These are phyloP conservation scores for Platycheirus albimanus DNA, from an alignment of 2,888 invertebrate genomes.

Conservation along the genomic window DNA sequence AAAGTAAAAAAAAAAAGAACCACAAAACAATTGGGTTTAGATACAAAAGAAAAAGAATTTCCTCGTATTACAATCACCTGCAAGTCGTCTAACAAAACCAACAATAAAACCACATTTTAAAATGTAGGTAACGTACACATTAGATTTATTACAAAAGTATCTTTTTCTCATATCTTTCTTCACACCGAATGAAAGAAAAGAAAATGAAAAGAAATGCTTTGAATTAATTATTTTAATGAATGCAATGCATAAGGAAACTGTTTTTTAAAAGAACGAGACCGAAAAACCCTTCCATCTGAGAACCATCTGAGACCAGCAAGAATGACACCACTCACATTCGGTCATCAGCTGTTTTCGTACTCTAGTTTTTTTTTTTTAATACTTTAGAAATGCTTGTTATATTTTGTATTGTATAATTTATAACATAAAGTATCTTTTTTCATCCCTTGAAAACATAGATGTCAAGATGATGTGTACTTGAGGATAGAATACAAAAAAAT, in stretches of 20 bases:
- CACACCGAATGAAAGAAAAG: neutral
- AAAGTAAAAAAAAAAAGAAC: too few species aligned
- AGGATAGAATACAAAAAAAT: conserved; percentile 15
- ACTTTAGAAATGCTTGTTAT: conserved; percentile 40
- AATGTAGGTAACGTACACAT: conserved; percentile 1
- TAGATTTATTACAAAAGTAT: neutral
- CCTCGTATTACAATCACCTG: too few species aligned
- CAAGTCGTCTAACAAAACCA: too few species aligned
- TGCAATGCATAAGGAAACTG: conserved; percentile 43
- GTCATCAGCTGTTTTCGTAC: conserved; percentile 56
- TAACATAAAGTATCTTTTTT: conserved; percentile 29
- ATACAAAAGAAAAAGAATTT: too few species aligned
- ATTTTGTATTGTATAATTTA: conserved; percentile 39
- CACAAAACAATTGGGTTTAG: too few species aligned
- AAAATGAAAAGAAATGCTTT: conserved; percentile 17
- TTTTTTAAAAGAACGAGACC: conserved; percentile 17
- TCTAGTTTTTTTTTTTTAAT: conserved; percentile 26
- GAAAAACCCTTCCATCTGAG: conserved; percentile 34
- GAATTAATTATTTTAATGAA: conserved; percentile 56
- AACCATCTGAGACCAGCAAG: neutral
- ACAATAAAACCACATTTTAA: conserved; percentile 28
- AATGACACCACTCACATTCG: conserved; percentile 22
- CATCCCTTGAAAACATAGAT: conserved; percentile 21
- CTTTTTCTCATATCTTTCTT: neutral
- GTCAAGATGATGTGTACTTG: conserved; percentile 31